Evolutionary conservation across 2,888 invertebrate genomes (phyloP), one percentile per base, ranked within the genome.

Genomic region (Xanthia togata): DNA sequence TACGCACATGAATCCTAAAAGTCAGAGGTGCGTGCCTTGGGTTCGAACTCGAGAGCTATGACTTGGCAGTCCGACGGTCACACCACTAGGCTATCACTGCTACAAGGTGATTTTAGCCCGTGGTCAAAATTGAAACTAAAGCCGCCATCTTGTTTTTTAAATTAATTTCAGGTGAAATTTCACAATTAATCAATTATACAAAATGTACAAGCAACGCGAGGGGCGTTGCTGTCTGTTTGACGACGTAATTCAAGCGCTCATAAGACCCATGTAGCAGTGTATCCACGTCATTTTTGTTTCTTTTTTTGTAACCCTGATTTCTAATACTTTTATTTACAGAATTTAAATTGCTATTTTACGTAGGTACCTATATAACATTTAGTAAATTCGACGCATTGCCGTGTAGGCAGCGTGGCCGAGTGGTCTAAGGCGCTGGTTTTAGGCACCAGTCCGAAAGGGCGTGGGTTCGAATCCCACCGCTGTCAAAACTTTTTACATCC

Each of bases 401-500:
- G 23, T 63, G 62, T 70, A 87, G 97, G 97, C 97, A 97, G 97
- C 97, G 97, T 97, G 97, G 97, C 97, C 97, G 97, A 97, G 97
- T 97, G 97, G 97, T 97, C 97, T 97, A 97, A 97, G 97, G 97
- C 97, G 97, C 97, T 97, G 97, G 97, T 97, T 97, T 97, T 97
- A 97, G 97, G 97, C 97, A 97, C 97, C 97, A 97, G 97, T 97
- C 97, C 97, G 97, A 97, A 97, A 97, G 97, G 97, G 97, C 97
- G 97, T 97, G 97, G 97, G 97, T 97, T 97, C 97, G 97, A 97
- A 97, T 97, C 97, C 97, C 97, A 97, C 97, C 97, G 96, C 96
- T 97, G 96, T 96, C 96, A 96, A 67, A 93, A 0, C 64, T 84
- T 89, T 93, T 95, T 94, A 64, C 26, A n/a, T 59, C 6, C 8